phyloP scores from a whole-genome alignment of 2,888 invertebrate genomes.

The Odontocolon sp. region DNA sequence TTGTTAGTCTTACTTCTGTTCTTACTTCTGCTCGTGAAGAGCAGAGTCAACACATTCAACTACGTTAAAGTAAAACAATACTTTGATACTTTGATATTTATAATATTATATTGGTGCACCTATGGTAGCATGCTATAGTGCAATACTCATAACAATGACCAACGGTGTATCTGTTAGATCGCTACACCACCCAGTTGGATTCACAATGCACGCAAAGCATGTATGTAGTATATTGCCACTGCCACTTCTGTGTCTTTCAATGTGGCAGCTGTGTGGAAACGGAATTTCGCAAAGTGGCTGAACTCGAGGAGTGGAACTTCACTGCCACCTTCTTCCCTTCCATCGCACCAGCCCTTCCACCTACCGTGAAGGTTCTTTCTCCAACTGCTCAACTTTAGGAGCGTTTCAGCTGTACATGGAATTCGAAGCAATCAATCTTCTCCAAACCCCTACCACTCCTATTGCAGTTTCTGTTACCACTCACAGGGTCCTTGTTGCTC shows the following conservation, averaged over 20 bases:
- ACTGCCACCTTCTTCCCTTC: background rate
- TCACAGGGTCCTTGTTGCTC: constrained; percentile 8
- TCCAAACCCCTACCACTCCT: constrained; percentile 36
- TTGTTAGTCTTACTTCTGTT: too few relatives aligned
- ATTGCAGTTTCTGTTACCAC: constrained; percentile 36
- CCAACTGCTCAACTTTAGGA: constrained; percentile 18
- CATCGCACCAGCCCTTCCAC: constrained; percentile 22
- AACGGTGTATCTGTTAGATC: too few relatives aligned
- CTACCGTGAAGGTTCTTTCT: constrained; percentile 42
- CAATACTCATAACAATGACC: too few relatives aligned
- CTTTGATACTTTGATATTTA: too few relatives aligned
- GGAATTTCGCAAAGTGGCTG: constrained; percentile 57
- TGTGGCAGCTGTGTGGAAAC: constrained; percentile 40
- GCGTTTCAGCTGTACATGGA: constrained; percentile 58
- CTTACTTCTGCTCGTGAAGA: too few relatives aligned
- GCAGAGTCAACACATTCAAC: too few relatives aligned
- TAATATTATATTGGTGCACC: too few relatives aligned
- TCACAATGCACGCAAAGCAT: too few relatives aligned
- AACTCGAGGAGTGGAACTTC: constrained; percentile 26
- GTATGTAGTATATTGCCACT: too few relatives aligned
- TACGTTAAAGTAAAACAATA: too few relatives aligned
- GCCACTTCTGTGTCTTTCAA: background rate
- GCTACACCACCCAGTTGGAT: too few relatives aligned
- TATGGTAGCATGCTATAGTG: too few relatives aligned
- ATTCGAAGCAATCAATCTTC: constrained; percentile 72